Evolutionary conservation across 2,113 vertebrate genomes (phyloP).

Genomic region (Nycticorax nycticorax): DNA sequence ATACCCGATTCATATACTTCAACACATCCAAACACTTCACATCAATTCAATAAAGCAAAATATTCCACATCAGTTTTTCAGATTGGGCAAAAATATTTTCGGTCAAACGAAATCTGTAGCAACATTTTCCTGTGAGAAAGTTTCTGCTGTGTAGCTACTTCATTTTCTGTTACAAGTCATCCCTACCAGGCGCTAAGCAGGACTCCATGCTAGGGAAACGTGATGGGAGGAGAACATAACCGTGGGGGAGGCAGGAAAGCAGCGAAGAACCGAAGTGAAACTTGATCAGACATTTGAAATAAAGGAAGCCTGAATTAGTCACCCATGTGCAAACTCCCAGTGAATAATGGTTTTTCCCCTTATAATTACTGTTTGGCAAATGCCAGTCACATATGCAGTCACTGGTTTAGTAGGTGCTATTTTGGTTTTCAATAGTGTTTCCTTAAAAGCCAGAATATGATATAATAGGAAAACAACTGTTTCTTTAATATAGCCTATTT

Average conservation of each 20-base stretch:
- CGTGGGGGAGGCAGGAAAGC: fast-evolving
- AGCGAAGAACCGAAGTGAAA: background rate
- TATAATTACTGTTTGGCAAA: background rate
- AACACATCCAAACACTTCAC: background rate
- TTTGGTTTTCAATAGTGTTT: background rate
- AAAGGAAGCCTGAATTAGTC: background rate
- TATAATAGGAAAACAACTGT: background rate
- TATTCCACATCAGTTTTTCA: background rate
- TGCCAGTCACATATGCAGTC: background rate
- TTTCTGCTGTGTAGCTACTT: background rate
- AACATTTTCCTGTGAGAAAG: background rate
- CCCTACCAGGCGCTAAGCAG: background rate
- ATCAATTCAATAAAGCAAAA: background rate
- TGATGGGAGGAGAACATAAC: background rate
- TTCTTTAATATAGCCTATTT: background rate
- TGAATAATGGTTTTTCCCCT: background rate
- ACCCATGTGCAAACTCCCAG: background rate
- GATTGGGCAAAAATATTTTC: background rate
- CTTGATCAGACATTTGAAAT: background rate
- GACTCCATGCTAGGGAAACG: background rate
- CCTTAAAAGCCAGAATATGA: background rate
- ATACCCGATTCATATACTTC: background rate
- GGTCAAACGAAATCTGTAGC: background rate
- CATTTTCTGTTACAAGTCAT: background rate
- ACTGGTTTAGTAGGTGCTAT: background rate